Evolutionary conservation across 2,113 vertebrate species (phyloP), one percentile per base, ranked within the genome.

Genomic region (Hiodon tergisus): DNA sequence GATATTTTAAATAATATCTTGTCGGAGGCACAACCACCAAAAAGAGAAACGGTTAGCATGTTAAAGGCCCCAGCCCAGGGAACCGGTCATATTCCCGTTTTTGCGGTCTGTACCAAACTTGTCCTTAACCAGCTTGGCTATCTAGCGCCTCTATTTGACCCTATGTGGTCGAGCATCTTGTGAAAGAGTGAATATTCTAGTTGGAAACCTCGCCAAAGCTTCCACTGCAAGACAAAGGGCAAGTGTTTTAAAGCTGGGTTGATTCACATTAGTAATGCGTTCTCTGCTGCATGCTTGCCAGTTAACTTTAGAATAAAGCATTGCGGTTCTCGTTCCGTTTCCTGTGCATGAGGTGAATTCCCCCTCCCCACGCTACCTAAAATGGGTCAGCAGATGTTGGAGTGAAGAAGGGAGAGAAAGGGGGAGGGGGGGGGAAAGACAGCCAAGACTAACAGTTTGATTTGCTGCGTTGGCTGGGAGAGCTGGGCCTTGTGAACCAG

Each of bases 251-350:
- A 84, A 78, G 77, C 46, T 54, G 71, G 69, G 75, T 83, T 76
- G 75, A 82, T 83, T 84, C 71, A 81, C 82, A 84, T 87, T 84
- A 81, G 81, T 75, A 72, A 76, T 66, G 82, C 77, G 67, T 82
- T 84, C 87, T 85, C 78, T 81, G 80, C 78, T 55, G 55, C 60
- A 0, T 73, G 62, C 31, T 14, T 62, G 62, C 73, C 51, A 55
- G 59, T 10, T 48, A 14, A 8, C 67, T 69, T n/a, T 5, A 51
- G 58, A 52, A 16, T 62, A 17, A 13, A 16, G 58, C 13, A 13
- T 14, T 62, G 59, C 66, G 17, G 52, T 46, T 6, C 73, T 57
- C 46, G 16, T n/a, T 57, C 50, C 10, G 14, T 17, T 74, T 67
- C 54, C 54, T 67, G 54, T 67, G 11, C 63, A 74, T 14, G 63